phyloP scores from a whole-genome alignment of 2,113 vertebrate genomes.

The Pelodiscus sinensis region DNA sequence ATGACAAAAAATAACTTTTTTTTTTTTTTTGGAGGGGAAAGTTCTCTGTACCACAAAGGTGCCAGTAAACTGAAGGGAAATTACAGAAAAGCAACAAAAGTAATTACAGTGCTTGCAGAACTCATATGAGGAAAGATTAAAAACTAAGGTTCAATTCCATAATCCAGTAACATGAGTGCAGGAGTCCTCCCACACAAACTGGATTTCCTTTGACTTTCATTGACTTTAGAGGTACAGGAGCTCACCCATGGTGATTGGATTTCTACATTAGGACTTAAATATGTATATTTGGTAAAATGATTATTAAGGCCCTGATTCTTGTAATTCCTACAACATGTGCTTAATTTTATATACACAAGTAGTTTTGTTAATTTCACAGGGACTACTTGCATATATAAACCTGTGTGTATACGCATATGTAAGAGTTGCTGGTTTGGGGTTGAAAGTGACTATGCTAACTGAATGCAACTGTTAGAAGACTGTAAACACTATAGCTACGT shows the following conservation, averaged over 20 bases:
- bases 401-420: neutral
- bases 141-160: neutral
- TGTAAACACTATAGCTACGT: neutral
- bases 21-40: neutral
- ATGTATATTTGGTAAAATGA: neutral
- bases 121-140: neutral
- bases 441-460: neutral
- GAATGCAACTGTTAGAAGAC: neutral
- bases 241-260: neutral
- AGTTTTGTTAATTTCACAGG: neutral
- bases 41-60: neutral
- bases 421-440: neutral
- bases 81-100: neutral
- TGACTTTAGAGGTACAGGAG: neutral
- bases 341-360: neutral
- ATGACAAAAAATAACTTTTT: neutral
- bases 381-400: neutral
- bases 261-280: neutral
- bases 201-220: neutral
- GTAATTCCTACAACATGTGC: neutral
- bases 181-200: neutral
- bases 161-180: neutral
- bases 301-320: neutral
- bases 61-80: neutral
- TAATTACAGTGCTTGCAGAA: neutral